Base-by-base conservation (phyloP, 1,140 invertebrate genomes). In the Mizuhopecten yessoensis region DNA sequence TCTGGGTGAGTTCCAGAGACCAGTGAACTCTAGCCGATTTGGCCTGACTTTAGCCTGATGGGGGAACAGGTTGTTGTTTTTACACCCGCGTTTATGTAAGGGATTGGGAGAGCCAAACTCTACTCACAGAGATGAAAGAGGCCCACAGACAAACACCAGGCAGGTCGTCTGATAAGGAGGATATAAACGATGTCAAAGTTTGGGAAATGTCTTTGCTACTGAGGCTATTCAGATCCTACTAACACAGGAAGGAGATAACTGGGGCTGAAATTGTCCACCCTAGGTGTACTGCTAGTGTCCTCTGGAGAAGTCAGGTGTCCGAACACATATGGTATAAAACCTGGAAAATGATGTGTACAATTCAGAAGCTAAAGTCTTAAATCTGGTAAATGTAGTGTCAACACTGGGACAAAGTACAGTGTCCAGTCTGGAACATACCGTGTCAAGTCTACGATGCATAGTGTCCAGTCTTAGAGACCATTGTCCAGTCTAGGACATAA, bases 201-300 rank as follows among this genome's bases (percentile, higher is more conserved):
- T 75, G 57, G 57, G 57, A 75, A 75, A 75, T 75, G 57, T 75
- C 57, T 75, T 29, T 75, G 57, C 57, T 75, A 29, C 57, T 75
- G 57, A 29, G 57, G 57, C n/a, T 75, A 75, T 29, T 75, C 17
- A 75, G 57, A n/a, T 75, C 23, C 23, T 17, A 29, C 57, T 29
- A 75, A 75, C 20, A 75, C 57, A 75, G 57, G 57, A 75, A 29
- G 57, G n/a, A 5, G 23, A 75, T 75, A n/a, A 75, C 23, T 75
- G 29, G 23, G 23, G 57, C 57, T 75, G 57, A 20, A 20, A 57
- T 29, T 75, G 57, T 75, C 57, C 57, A 3, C 5, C n/a, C 36
- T 39, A n/a, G 20, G 45, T 13, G 45, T 23, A 17, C 20, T 5
- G 57, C 20, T 75, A 29, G 57, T 29, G 23, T 29, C 57, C 57